Base-by-base conservation (phyloP, 1,140 invertebrate genomes). In the Drosophila kikkawai region DNA sequence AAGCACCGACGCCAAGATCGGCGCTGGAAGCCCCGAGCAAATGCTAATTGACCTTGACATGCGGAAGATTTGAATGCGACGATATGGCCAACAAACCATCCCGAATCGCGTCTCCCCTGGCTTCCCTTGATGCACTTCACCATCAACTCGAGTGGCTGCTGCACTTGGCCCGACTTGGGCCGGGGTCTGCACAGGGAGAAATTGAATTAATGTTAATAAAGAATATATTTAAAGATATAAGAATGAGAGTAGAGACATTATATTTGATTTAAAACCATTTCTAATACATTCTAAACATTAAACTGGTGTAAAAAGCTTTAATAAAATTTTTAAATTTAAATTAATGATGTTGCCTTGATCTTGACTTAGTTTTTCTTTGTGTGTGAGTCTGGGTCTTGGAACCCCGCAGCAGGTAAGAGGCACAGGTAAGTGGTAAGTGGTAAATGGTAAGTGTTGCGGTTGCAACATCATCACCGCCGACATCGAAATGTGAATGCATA, bases 1-100 rank as follows among this genome's bases (percentile, higher is more conserved):
- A 79, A 73, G 68, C 44, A 48, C 41, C 41, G 32, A 13, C 67
- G 8, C 12, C 19, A 50, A 37, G 34, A 64, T 71, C 34, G 42
- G 12, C 39, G 17, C 41, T 48, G 26, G 36, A 36, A 67, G 37
- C 44, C 68, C 41, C 63, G 47, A 53, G 37, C 56, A 79, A 80
- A 90, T 88, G 81, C 85, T 88, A 88, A 88, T 88, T 88, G 85
- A 88, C 85, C 85, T 88, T 88, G 85, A 90, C 85, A 88, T 85
- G 85, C 85, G 85, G 85, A 88, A 88, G 85, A 90, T 88, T 75
- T 82, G 82, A 82, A 70, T 81, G 69, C 69, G 82, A 79, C 50
- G 57, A 66, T 73, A 79, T 32, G 34, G n/a, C 26, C 58, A 56
- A 39, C 19, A 48, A 36, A 13, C 19, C 41, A 44, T 60, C 65